A percentile compares a stretch with the other conserved stretches of the same genome.
phyloP scores from a whole-genome alignment of 2,797 vertebrate genomes.

The Fundulus diaphanus region DNA sequence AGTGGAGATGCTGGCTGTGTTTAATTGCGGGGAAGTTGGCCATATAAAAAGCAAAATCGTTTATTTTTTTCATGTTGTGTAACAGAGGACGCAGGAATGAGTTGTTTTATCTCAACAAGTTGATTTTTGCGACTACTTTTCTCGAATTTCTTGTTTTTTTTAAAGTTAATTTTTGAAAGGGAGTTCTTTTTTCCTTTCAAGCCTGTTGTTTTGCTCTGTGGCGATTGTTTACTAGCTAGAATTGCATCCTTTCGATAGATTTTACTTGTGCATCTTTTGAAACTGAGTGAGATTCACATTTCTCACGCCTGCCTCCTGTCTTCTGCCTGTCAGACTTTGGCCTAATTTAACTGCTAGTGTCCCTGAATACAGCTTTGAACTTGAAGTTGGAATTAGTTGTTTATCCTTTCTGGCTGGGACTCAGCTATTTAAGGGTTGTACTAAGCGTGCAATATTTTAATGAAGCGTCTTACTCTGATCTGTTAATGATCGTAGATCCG shows the following conservation, averaged over 20 bases:
- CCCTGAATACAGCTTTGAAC: not conserved
- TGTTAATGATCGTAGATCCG: not conserved
- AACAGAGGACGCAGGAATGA: constrained; percentile 26
- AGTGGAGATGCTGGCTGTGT: constrained; percentile 50
- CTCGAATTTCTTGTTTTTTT: constrained; percentile 26
- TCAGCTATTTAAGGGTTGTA: not conserved
- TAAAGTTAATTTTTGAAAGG: constrained; percentile 16
- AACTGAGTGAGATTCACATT: no score
- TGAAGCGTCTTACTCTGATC: not conserved
- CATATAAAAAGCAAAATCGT: constrained; percentile 34
- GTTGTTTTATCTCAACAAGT: constrained; percentile 6
- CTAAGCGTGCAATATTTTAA: not conserved
- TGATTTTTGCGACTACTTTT: constrained; percentile 12
- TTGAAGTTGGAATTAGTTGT: not conserved
- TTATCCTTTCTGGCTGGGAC: not conserved
- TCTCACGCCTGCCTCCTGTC: not conserved
- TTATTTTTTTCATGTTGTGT: constrained; percentile 35
- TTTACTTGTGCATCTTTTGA: no score
- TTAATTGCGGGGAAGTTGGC: constrained; percentile 51
- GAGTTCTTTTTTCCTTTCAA: not conserved
- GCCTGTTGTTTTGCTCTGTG: not conserved
- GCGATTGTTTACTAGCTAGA: not conserved
- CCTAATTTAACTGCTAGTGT: not conserved
- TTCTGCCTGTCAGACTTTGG: not conserved
- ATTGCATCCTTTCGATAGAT: no score